phyloP scores from a whole-genome alignment of 2,113 vertebrate genomes.

The Emydocephalus ijimae region DNA sequence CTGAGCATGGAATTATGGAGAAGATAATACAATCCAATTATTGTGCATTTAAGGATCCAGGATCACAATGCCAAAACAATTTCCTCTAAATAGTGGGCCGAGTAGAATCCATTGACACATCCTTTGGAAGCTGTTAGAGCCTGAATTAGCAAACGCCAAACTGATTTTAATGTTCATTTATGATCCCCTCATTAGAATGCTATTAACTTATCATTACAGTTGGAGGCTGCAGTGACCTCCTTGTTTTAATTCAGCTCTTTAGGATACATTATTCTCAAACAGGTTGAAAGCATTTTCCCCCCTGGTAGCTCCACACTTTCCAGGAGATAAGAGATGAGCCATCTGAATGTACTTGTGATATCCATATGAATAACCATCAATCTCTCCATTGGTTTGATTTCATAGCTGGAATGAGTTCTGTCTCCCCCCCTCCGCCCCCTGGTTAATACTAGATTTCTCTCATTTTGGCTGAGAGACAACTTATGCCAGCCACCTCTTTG shows the following conservation, averaged over 20 bases:
- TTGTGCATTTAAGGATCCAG: constrained; percentile 16
- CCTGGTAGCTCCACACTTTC: background rate
- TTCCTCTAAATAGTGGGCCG: constrained; percentile 31
- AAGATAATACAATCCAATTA: constrained; percentile 28
- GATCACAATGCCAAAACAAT: constrained; percentile 39
- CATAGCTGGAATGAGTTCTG: background rate
- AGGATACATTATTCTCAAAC: constrained; percentile 40
- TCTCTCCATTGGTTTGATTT: background rate
- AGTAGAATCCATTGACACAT: constrained; percentile 22
- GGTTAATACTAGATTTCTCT: background rate
- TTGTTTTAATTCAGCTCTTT: constrained; percentile 57
- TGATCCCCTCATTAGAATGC: constrained; percentile 60
- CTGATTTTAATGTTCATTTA: constrained; percentile 53
- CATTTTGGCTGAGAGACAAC: background rate
- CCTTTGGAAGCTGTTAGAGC: constrained; percentile 42
- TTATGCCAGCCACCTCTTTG: background rate
- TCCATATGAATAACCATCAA: background rate
- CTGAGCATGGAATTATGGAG: constrained; percentile 27
- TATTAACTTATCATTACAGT: constrained; percentile 60
- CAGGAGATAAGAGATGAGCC: background rate
- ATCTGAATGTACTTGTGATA: background rate
- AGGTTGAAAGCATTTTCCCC: background rate
- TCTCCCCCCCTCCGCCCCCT: rapidly evolving
- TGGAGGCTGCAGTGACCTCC: constrained; percentile 54
- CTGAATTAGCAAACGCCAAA: constrained; percentile 51